Conservation (phyloP, 1,140 invertebrate species). For the Drosophila carrolli region DNA sequence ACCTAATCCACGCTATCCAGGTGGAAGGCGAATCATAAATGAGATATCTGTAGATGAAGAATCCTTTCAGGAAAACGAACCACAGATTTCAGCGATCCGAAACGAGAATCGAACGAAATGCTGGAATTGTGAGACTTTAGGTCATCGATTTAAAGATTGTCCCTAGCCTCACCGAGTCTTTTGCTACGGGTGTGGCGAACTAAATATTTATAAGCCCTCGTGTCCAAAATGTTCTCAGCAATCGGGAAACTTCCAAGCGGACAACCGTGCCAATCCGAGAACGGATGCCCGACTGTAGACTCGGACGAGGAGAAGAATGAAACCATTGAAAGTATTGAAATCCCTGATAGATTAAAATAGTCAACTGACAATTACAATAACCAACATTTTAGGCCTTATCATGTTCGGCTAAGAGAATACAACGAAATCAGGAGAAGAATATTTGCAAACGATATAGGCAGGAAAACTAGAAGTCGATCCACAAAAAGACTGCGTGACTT, state of each 20-base stretch:
- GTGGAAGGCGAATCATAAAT: background rate
- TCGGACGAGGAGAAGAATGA: background rate
- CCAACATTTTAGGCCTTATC: background rate
- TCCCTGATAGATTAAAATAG: background rate
- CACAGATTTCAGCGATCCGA: background rate
- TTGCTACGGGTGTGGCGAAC: no score
- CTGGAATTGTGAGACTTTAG: background rate
- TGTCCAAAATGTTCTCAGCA: no score
- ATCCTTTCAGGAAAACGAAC: background rate
- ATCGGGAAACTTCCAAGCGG: background rate
- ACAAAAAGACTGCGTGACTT: background rate
- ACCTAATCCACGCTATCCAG: no score
- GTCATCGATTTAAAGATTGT: background rate
- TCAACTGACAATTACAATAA: no score
- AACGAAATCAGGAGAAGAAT: background rate
- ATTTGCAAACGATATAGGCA: background rate
- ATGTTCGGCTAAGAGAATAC: background rate
- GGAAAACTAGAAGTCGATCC: background rate
- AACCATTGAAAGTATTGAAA: background rate
- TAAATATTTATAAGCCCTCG: no score
- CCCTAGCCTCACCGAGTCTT: background rate
- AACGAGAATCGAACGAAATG: background rate
- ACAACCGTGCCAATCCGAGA: background rate
- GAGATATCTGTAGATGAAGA: constrained; percentile 1
- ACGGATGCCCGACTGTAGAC: background rate